Percentiles rank a stretch among this genome's conserved stretches.
These are phyloP conservation scores for Trematomus loennbergii DNA, from an alignment of 2,113 vertebrate species.

Conservation along the genomic window DNA sequence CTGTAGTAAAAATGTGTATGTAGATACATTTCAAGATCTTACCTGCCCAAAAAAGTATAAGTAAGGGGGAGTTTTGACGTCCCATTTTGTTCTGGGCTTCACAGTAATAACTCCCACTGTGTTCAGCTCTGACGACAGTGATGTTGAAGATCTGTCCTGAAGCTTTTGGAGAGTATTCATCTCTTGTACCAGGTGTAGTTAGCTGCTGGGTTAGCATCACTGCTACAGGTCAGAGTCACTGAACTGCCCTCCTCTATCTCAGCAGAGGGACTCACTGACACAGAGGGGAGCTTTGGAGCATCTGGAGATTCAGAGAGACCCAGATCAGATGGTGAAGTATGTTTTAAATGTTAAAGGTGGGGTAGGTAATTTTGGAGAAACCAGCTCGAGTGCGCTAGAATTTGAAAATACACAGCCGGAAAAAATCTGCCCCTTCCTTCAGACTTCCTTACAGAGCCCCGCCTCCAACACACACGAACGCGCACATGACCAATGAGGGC, in stretches of 20 bases:
- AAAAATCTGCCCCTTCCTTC: too few species aligned
- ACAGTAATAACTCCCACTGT: conserved; percentile 30
- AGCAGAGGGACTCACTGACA: conserved; percentile 20
- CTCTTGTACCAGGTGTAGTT: conserved; percentile 38
- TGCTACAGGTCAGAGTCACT: conserved; percentile 27
- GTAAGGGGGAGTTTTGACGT: background rate
- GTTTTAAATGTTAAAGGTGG: too few species aligned
- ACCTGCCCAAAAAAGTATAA: background rate
- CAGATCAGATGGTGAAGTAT: too few species aligned
- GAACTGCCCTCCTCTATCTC: conserved; percentile 20
- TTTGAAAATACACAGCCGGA: too few species aligned
- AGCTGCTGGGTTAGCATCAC: conserved; percentile 45
- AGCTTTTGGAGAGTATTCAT: too few species aligned
- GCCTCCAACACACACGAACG: too few species aligned
- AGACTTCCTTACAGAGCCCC: too few species aligned
- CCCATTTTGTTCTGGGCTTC: conserved; percentile 4
- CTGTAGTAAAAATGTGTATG: background rate
- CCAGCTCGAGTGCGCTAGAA: too few species aligned
- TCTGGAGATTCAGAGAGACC: background rate
- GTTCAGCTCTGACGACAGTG: background rate
- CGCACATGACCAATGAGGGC: too few species aligned
- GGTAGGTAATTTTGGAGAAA: too few species aligned
- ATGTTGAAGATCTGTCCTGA: conserved; percentile 12
- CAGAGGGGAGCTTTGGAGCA: conserved; percentile 11
- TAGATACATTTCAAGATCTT: background rate